These are phyloP conservation scores for Ceriagrion tenellum DNA, from an alignment of 2,888 invertebrate genomes.

Conservation along the genomic window DNA sequence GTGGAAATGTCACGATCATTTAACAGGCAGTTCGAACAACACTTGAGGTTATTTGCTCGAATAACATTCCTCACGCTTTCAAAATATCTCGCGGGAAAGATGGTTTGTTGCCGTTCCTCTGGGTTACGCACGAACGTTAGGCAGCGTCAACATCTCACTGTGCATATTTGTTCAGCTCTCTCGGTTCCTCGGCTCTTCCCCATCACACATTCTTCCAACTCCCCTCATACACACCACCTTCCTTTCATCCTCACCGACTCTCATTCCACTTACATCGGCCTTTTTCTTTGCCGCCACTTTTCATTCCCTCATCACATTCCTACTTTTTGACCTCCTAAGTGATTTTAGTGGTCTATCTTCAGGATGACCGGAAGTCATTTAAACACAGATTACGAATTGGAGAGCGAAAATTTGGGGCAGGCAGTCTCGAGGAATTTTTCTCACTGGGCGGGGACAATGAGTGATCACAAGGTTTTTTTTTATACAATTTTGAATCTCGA, in stretches of 20 bases:
- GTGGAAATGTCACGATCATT: not conserved
- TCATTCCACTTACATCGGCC: not conserved
- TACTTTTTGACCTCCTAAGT: not conserved
- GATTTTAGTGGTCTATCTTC: no score
- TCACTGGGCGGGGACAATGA: no score
- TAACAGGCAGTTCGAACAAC: not conserved
- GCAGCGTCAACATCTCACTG: not conserved
- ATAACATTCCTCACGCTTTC: not conserved
- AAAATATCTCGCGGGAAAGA: not conserved
- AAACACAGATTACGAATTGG: no score
- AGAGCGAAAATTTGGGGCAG: no score
- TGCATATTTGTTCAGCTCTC: not conserved
- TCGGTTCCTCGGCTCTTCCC: not conserved
- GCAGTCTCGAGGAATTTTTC: no score
- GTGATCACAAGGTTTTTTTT: no score
- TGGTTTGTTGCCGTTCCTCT: not conserved
- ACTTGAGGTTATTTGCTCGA: not conserved
- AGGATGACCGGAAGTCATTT: no score
- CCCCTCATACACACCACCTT: no score
- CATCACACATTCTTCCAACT: not conserved
- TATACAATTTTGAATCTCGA: no score
- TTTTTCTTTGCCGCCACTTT: not conserved
- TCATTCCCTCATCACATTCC: not conserved
- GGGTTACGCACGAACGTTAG: not conserved
- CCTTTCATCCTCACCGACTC: not conserved